phyloP scores from a whole-genome alignment of 2,113 vertebrate species.

The Cettia cetti region DNA sequence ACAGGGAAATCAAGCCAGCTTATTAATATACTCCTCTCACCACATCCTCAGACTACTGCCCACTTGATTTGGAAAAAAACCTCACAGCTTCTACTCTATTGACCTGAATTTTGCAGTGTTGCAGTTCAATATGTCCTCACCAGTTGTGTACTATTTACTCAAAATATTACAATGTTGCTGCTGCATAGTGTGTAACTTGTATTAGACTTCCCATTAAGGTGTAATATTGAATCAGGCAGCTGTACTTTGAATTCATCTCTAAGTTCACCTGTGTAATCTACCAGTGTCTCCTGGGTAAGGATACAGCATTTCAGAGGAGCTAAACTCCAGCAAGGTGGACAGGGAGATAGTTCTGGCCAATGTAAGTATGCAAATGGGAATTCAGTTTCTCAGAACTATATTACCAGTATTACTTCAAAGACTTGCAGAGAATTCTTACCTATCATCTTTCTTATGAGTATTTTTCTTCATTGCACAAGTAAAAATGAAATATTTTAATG shows the following conservation, averaged over 20 bases:
- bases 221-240: slow-evolving; percentile 18
- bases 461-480: slow-evolving; percentile 21
- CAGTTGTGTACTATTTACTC: background rate
- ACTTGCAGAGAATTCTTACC: background rate
- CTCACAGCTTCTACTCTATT: background rate
- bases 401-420: slow-evolving; percentile 46
- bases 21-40: background rate
- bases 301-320: slow-evolving; percentile 28
- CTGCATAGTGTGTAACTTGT: background rate
- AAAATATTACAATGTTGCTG: background rate
- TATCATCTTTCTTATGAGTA: slow-evolving; percentile 14
- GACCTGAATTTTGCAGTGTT: background rate
- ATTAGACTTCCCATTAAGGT: slow-evolving; percentile 4
- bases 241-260: slow-evolving; percentile 9
- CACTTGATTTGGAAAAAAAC: background rate
- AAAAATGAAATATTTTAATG: slow-evolving; percentile 41
- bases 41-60: background rate
- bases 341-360: slow-evolving; percentile 47
- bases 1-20: background rate
- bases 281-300: background rate
- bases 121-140: background rate
- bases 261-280: slow-evolving; percentile 43
- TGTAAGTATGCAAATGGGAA: slow-evolving; percentile 64
- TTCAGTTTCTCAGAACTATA: slow-evolving; percentile 19
- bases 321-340: slow-evolving; percentile 29